A percentile compares a stretch with the other conserved stretches of the same genome.
These are phyloP conservation scores for Aythya baeri DNA, from an alignment of 2,113 vertebrate species.

Conservation along the genomic window DNA sequence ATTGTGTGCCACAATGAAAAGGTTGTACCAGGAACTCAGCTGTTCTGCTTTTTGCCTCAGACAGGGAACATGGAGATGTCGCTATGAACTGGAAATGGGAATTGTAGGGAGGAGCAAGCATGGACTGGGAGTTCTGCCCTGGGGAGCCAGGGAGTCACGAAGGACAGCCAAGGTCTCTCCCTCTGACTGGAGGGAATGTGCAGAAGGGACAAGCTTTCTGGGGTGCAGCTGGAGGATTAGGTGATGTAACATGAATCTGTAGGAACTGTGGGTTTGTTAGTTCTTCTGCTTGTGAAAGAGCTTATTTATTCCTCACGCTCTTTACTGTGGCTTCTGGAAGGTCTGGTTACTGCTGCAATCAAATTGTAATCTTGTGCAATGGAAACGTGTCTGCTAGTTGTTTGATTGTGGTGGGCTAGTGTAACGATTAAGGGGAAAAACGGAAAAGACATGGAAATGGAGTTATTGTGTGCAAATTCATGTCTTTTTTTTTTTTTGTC, in stretches of 20 bases:
- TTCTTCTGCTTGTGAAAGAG: not conserved
- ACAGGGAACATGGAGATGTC: not conserved
- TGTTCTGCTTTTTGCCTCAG: not conserved
- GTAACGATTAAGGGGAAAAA: not conserved
- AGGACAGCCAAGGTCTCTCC: not conserved
- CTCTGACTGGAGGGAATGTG: not conserved
- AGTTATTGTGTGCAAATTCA: not conserved
- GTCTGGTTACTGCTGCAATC: not conserved
- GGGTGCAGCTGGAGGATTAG: not conserved
- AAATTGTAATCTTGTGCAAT: not conserved
- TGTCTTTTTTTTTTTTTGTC: not conserved
- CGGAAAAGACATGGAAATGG: not conserved
- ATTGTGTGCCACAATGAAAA: not conserved
- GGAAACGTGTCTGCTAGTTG: not conserved
- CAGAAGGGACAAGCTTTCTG: not conserved
- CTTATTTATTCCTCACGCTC: not conserved
- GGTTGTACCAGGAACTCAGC: not conserved
- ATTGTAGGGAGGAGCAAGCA: not conserved
- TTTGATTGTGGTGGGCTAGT: not conserved
- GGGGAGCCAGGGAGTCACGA: not conserved
- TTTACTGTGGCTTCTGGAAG: not conserved
- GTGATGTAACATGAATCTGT: not conserved
- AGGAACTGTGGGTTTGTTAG: not conserved
- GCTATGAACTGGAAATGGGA: not conserved
- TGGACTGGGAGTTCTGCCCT: not conserved